A percentile compares a stretch with the other conserved stretches of the same genome.
phyloP scores from a whole-genome alignment of 2,888 invertebrate species.

The Leptinotarsa peninsularis region DNA sequence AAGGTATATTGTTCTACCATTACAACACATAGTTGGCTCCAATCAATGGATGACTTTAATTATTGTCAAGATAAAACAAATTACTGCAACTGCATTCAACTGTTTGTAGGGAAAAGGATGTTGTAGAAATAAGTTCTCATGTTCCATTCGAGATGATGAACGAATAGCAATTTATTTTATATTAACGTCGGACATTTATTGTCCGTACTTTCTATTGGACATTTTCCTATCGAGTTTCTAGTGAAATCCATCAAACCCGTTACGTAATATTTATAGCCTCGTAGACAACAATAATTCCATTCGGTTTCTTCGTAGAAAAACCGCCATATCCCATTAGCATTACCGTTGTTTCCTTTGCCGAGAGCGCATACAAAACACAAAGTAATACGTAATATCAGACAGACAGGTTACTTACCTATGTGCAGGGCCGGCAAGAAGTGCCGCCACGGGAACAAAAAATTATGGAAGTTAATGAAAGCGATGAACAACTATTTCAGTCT shows the following conservation, averaged over 20 bases:
- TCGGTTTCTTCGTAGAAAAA: conserved; percentile 8
- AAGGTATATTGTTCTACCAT: no score
- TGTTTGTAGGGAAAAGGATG: not conserved
- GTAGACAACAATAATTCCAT: conserved; percentile 13
- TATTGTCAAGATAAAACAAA: no score
- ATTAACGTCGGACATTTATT: not conserved
- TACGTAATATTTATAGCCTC: conserved; percentile 4
- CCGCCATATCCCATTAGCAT: conserved; percentile 8
- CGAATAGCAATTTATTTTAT: not conserved
- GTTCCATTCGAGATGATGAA: not conserved
- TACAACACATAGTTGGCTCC: no score
- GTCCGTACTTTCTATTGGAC: not conserved
- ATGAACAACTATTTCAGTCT: no score
- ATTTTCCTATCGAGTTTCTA: conserved; percentile 5
- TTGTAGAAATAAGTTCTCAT: not conserved
- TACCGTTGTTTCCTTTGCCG: conserved; percentile 16
- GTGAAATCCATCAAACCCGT: not conserved
- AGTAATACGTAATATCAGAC: conserved; percentile 5
- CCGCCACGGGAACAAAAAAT: not conserved
- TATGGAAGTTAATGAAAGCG: no score
- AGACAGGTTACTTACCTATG: conserved; percentile 2
- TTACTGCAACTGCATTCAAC: no score
- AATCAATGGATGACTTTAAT: no score
- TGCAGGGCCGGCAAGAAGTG: not conserved
- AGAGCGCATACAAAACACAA: conserved; percentile 11